These are phyloP conservation scores for Pammene fasciana DNA, from an alignment of 2,888 invertebrate species.

Conservation along the genomic window DNA sequence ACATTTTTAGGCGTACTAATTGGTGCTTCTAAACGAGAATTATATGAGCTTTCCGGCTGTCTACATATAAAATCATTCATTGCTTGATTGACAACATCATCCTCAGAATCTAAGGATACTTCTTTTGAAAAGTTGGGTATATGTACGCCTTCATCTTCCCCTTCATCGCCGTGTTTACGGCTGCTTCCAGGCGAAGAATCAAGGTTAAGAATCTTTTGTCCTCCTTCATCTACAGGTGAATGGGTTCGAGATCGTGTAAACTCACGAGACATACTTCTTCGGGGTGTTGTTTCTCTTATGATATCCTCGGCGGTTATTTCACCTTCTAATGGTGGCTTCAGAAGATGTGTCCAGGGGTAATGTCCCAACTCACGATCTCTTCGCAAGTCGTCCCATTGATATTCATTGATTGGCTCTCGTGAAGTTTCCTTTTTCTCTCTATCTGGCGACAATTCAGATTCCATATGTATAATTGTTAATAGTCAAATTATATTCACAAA, in stretches of 20 bases:
- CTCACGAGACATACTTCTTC: conserved; percentile 79
- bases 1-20: conserved; percentile 70
- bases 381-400: conserved; percentile 91
- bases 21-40: conserved; percentile 61
- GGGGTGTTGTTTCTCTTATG: conserved; percentile 73
- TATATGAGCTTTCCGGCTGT: conserved; percentile 64
- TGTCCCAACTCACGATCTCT: conserved; percentile 88
- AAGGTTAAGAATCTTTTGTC: conserved; percentile 74
- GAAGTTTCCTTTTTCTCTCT: conserved; percentile 77
- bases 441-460: conserved; percentile 83
- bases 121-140: conserved; percentile 80
- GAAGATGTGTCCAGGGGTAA: conserved; percentile 91
- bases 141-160: conserved; percentile 74
- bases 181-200: conserved; percentile 81
- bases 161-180: conserved; percentile 75
- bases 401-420: conserved; percentile 89
- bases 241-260: conserved; percentile 74
- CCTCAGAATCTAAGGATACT: conserved; percentile 76
- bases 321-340: conserved; percentile 85
- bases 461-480: conserved; percentile 74
- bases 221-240: conserved; percentile 67
- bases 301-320: conserved; percentile 80
- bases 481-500: conserved; percentile 48
- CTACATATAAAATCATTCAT: conserved; percentile 57
- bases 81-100: conserved; percentile 64